Percentiles rank a stretch among this genome's conserved stretches.
phyloP scores from a whole-genome alignment of 2,888 invertebrate genomes.

The Cheilosia scutellata region DNA sequence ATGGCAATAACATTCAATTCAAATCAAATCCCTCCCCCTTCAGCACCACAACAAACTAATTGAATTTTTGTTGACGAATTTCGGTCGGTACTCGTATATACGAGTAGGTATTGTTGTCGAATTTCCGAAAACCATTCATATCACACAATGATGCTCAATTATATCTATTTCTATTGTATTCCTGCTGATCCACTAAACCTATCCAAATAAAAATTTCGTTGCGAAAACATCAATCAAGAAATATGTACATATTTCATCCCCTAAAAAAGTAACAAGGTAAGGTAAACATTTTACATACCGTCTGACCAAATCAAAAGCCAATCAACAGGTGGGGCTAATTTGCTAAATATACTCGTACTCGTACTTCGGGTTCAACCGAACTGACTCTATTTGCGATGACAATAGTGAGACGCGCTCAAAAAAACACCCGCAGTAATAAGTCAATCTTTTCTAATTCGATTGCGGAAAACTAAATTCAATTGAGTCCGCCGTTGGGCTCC shows the following conservation, averaged over 20 bases:
- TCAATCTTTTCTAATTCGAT: constrained; percentile 71
- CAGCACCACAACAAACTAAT: not conserved
- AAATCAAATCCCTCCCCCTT: not conserved
- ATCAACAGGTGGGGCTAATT: constrained; percentile 3
- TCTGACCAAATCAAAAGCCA: not conserved
- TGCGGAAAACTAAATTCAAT: constrained; percentile 69
- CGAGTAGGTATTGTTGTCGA: not conserved
- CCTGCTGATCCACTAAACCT: constrained; percentile 1
- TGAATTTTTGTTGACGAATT: constrained; percentile 5
- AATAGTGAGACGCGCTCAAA: constrained; percentile 1
- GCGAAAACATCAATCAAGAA: constrained; percentile 12
- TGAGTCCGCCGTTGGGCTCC: constrained; percentile 37
- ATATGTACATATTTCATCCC: not conserved
- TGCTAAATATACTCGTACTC: not conserved
- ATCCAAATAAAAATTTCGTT: constrained; percentile 5
- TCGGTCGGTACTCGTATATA: not conserved
- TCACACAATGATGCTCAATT: constrained; percentile 1
- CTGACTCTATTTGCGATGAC: not conserved
- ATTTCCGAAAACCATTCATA: constrained; percentile 7
- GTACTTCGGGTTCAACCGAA: not conserved
- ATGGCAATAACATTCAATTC: constrained; percentile 1
- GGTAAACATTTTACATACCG: constrained; percentile 25
- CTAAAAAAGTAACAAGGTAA: not conserved
- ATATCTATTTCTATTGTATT: constrained; percentile 1
- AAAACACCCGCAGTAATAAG: constrained; percentile 22